Percentiles rank a stretch among this genome's conserved stretches.
phyloP scores from a whole-genome alignment of 2,888 invertebrate species.

The Drosophila anomelani region DNA sequence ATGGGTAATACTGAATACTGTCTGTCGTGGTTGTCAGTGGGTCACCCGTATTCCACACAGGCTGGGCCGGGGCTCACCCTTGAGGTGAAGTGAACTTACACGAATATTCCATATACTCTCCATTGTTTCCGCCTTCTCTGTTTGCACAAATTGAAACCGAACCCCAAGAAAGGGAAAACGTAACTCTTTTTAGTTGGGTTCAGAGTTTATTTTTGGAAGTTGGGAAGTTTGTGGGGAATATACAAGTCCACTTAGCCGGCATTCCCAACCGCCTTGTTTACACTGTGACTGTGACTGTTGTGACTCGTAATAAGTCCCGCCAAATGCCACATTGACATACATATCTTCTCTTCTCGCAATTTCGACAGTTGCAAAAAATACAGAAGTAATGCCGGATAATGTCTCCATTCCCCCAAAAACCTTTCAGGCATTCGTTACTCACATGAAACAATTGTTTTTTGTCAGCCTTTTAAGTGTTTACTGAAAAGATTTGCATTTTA shows the following conservation, averaged over 20 bases:
- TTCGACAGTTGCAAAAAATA: conserved; percentile 37
- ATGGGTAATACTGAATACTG: conserved; percentile 16
- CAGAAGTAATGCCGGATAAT: conserved; percentile 37
- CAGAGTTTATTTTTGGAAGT: conserved; percentile 13
- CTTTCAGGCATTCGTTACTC: conserved; percentile 5
- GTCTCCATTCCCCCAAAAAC: conserved; percentile 50
- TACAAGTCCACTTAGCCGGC: conserved; percentile 31
- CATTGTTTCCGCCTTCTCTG: conserved; percentile 44
- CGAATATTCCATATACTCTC: conserved; percentile 51
- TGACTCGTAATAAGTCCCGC: conserved; percentile 21
- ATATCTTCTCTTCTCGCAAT: conserved; percentile 20
- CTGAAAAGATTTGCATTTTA: conserved; percentile 7
- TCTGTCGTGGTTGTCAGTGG: conserved; percentile 56
- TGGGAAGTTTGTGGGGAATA: conserved; percentile 19
- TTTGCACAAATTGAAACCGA: conserved; percentile 26
- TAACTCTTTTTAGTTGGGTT: conserved; percentile 17
- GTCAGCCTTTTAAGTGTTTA: conserved; percentile 7
- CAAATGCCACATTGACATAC: conserved; percentile 56
- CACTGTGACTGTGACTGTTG: conserved; percentile 23
- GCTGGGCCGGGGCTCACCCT: conserved; percentile 50
- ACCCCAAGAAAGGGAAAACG: conserved; percentile 6
- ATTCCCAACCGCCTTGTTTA: conserved; percentile 25
- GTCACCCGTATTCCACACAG: conserved; percentile 50
- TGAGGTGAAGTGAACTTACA: conserved; percentile 47
- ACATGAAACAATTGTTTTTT: neutral